These are phyloP conservation scores for Drosophila mulleri DNA, from an alignment of 2,888 invertebrate genomes.

Conservation along the genomic window DNA sequence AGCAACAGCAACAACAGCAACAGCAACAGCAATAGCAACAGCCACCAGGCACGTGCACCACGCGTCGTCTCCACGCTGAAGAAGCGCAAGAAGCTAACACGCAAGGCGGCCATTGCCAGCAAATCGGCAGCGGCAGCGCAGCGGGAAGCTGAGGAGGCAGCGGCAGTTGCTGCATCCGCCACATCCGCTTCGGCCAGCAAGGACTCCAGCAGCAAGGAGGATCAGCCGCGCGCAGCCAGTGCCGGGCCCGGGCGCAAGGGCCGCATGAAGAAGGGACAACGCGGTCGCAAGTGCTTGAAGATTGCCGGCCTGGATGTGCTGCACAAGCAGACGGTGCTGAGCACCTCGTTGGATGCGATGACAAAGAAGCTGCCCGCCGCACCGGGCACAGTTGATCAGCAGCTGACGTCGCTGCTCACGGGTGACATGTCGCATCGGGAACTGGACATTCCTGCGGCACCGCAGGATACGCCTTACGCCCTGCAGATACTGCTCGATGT, in stretches of 20 bases:
- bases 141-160: constrained; percentile 82
- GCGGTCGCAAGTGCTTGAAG: constrained; percentile 89
- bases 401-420: constrained; percentile 92
- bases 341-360: constrained; percentile 91
- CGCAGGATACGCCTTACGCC: constrained; percentile 92
- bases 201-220: constrained; percentile 83
- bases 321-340: constrained; percentile 94
- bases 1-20: constrained; percentile 78
- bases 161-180: constrained; percentile 83
- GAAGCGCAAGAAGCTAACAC: constrained; percentile 84
- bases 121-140: constrained; percentile 83
- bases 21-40: constrained; percentile 81
- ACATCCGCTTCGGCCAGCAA: constrained; percentile 69
- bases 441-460: constrained; percentile 92
- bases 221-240: constrained; percentile 77
- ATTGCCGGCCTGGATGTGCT: constrained; percentile 95
- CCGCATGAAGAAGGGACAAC: constrained; percentile 87
- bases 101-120: constrained; percentile 84
- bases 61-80: constrained; percentile 76
- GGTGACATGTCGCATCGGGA: constrained; percentile 91
- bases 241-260: constrained; percentile 85
- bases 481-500: constrained; percentile 94
- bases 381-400: constrained; percentile 96
- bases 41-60: constrained; percentile 67
- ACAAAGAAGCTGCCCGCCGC: constrained; percentile 93